Evolutionary conservation across 2,888 invertebrate genomes (phyloP), one percentile per base, ranked within the genome.

Genomic region (Taenaris catops): DNA sequence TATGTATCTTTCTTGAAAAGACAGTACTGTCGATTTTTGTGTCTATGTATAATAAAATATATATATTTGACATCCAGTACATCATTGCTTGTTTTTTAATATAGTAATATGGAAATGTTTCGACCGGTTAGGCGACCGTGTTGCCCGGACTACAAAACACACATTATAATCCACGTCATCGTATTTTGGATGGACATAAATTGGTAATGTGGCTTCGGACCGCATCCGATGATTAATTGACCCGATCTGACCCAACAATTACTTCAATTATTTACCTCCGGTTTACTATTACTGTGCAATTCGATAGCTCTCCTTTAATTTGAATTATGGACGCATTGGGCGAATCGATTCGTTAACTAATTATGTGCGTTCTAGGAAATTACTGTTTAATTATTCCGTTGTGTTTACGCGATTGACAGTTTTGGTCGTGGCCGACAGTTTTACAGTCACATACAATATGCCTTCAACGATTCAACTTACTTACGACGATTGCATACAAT

Each of bases 221-320:
- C 63, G 63, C 66, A 61, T 65, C 70, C 67, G 61, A 79, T 78
- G 73, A 81, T 81, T 80, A 81, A 83, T 86, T 84, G 83, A 83
- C 80, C 83, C 64, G 61, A 66, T 70, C 68, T 68, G 75, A 80
- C 80, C 79, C 58, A 64, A 61, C 79, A 83, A 83, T 83, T 81
- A 72, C 78, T 73, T 74, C 75, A 84, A 86, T 84, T 78, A 84
- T 80, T 78, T 73, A 74, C 73, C 78, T 78, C 80, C 76, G 74
- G 81, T 68, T 53, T 66, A 58, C 59, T 49, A 63, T 65, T 53
- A 49, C 53, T 51, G 49, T 47, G 51, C 52, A 49, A 55, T 54
- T 58, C 58, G 59, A 63, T 63, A 54, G 51, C 48, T 53, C 50
- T 51, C 51, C 53, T 56, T 53, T 59, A 56, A 58, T 57, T 52